Evolutionary conservation across 1,140 invertebrate species (phyloP).

Genomic region (Calliopsis andreniformis): DNA sequence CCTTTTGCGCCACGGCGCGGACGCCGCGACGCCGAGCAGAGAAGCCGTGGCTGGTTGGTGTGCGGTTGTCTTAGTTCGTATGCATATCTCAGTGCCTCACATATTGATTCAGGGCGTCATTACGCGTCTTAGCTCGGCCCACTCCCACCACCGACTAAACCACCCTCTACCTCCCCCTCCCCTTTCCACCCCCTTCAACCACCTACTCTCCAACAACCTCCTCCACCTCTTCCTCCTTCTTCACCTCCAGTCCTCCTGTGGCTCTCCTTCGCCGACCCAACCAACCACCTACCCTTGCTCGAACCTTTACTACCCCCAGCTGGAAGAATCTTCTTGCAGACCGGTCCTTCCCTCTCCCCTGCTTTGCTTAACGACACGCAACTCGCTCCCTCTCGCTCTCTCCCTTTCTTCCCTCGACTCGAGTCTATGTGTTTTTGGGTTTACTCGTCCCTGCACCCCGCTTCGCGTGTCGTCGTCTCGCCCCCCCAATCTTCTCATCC

Average conservation of each 20-base stretch:
- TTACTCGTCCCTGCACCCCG: not conserved
- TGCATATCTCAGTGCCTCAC: constrained; percentile 79
- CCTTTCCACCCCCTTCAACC: constrained; percentile 35
- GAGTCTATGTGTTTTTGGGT: not conserved
- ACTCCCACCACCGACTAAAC: constrained; percentile 70
- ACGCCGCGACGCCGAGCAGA: constrained; percentile 50
- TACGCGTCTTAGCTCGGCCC: constrained; percentile 79
- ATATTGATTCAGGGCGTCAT: constrained; percentile 80
- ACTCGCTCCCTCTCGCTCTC: constrained; percentile 35
- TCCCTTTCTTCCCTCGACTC: constrained; percentile 30
- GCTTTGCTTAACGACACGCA: constrained; percentile 45
- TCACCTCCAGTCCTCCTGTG: constrained; percentile 62
- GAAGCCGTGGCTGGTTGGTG: constrained; percentile 63
- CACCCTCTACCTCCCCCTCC: constrained; percentile 55
- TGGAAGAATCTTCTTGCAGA: constrained; percentile 68
- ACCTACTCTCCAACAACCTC: constrained; percentile 39
- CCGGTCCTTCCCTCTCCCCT: constrained; percentile 52
- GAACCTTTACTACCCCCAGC: constrained; percentile 61
- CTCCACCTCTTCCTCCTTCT: constrained; percentile 58
- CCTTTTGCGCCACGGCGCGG: constrained; percentile 64
- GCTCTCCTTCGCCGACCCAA: constrained; percentile 61
- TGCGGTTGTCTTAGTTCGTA: constrained; percentile 78
- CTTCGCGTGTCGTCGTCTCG: not conserved
- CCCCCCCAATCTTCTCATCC: not conserved
- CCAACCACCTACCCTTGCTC: constrained; percentile 54